Evolutionary conservation across 2,888 invertebrate species (phyloP), one percentile per base, ranked within the genome.

Genomic region (Malachius bipustulatus): DNA sequence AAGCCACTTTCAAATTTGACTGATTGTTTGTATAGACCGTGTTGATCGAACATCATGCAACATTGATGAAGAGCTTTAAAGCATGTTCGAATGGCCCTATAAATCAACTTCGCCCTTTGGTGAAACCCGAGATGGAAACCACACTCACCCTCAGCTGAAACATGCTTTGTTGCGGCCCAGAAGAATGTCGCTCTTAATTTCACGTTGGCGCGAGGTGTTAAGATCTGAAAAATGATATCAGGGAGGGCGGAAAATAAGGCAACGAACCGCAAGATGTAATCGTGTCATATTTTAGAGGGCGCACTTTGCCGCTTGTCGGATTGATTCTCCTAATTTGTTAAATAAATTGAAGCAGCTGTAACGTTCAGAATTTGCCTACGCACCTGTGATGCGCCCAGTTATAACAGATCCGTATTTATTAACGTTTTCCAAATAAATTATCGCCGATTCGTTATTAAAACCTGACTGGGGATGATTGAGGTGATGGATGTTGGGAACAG

Each of bases 241-340:
- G 43, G 34, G 35, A 16, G 34, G 39, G 36, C 35, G 38, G 30
- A 35, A 35, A 32, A 10, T 28, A 36, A 37, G 31, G 38, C 43
- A 41, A 37, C 37, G 37, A 43, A 34, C 43, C 43, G 37, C 37
- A 39, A 42, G 43, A 43, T 31, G 41, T 43, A 43, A 43, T 43
- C 43, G 42, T 34, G 31, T 42, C 39, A 43, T 43, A 43, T 43
- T 43, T 43, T 43, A 43, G 38, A 41, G 41, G 19, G 38, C 40
- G 42, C 39, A 41, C 43, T 38, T 40, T 30, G 41, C 36, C 16
- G 41, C 42, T 29, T 42, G 40, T 36, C 40, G 41, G 42, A 46
- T 46, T 46, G 46, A 46, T 46, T 44, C 37, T 40, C 39, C 42
- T 46, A 46, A 46, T 46, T 46, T 46, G 46, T 46, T 44, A 42